Conservation (phyloP, 2,113 vertebrate genomes). For the Bos indicus region DNA sequence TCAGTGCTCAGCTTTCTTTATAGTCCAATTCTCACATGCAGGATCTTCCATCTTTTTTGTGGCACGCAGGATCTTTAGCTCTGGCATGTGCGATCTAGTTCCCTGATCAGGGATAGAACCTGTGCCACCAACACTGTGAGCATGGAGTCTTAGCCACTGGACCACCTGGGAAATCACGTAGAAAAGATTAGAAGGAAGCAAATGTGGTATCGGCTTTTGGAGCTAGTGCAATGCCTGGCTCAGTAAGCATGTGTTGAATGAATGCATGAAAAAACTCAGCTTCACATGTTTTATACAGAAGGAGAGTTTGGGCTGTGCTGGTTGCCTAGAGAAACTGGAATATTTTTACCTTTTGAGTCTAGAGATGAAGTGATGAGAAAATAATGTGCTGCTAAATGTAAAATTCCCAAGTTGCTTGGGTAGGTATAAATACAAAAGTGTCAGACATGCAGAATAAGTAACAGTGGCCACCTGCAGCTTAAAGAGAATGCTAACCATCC, state of each 20-base stretch:
- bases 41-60: background rate
- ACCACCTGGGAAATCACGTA: accelerated
- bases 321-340: background rate
- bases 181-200: background rate
- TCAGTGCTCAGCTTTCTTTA: accelerated
- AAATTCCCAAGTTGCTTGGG: background rate
- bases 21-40: background rate
- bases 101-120: background rate
- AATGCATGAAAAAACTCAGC: background rate
- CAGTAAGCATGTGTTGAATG: background rate
- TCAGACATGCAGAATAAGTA: background rate
- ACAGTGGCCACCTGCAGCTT: background rate
- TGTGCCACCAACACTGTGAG: background rate
- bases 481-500: background rate
- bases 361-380: background rate
- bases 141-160: background rate
- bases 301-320: background rate
- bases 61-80: background rate
- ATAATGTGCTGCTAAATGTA: background rate
- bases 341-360: background rate
- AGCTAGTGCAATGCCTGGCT: background rate
- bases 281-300: background rate
- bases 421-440: background rate
- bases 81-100: background rate
- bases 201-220: background rate